These are phyloP conservation scores for Anastrepha obliqua DNA, from an alignment of 1,140 invertebrate genomes.

Conservation along the genomic window DNA sequence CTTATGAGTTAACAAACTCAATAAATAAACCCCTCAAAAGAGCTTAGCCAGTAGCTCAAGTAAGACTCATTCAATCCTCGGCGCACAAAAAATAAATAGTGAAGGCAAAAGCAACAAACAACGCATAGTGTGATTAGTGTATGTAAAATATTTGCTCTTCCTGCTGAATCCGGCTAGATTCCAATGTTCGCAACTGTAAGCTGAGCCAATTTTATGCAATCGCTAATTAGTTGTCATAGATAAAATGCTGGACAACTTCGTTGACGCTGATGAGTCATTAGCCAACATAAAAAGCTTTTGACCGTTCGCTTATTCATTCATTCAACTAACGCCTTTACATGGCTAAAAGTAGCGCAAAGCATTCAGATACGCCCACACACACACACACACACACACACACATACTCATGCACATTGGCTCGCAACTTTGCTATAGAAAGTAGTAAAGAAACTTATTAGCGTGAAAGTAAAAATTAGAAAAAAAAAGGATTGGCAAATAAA, in stretches of 20 bases:
- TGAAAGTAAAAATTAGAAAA: background rate
- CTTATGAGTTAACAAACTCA: no score
- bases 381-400: background rate
- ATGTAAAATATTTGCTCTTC: no score
- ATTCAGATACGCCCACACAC: background rate
- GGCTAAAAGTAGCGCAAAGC: background rate
- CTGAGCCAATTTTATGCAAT: background rate
- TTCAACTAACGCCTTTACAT: background rate
- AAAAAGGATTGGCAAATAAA: background rate
- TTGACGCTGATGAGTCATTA: slow-evolving; percentile 20
- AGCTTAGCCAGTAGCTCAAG: no score
- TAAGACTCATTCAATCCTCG: no score
- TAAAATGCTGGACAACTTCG: background rate
- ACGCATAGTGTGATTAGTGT: no score
- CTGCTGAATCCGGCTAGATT: no score
- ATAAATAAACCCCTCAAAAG: no score
- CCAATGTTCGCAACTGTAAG: no score
- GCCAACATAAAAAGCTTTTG: background rate
- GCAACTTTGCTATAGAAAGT: background rate
- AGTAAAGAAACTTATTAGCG: slow-evolving; percentile 27
- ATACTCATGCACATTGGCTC: background rate
- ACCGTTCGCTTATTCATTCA: background rate
- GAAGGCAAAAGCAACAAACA: no score
- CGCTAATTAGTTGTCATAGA: slow-evolving; percentile 13
- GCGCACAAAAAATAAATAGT: no score